Percentiles rank a stretch among this genome's conserved stretches.
phyloP scores from a whole-genome alignment of 2,888 invertebrate genomes.

The Ceramica pisi region DNA sequence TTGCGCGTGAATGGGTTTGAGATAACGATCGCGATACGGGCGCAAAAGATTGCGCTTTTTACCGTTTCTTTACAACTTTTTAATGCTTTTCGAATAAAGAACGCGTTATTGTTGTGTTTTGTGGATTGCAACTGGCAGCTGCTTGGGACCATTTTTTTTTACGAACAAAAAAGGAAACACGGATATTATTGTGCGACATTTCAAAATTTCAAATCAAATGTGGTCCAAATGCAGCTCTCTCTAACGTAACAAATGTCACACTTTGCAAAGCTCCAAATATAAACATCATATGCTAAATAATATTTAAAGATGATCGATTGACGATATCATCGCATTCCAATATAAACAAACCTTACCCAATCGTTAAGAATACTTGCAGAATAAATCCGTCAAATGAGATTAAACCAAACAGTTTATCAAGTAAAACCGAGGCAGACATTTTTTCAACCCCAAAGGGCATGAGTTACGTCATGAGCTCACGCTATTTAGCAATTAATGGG shows the following conservation, averaged over 20 bases:
- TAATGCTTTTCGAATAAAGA: constrained; percentile 14
- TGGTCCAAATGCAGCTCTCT: not conserved
- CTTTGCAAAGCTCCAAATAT: not conserved
- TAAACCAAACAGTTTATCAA: constrained; percentile 44
- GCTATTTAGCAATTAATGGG: constrained; percentile 65
- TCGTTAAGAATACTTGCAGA: constrained; percentile 43
- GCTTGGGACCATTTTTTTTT: constrained; percentile 9
- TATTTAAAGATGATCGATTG: constrained; percentile 16
- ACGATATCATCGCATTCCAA: constrained; percentile 32
- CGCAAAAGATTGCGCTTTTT: constrained; percentile 41
- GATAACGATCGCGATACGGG: constrained; percentile 37
- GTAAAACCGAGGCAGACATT: constrained; percentile 45
- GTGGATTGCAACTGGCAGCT: constrained; percentile 37
- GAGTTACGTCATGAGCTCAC: constrained; percentile 65
- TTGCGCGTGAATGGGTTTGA: constrained; percentile 34
- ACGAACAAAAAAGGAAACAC: not conserved
- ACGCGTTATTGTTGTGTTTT: constrained; percentile 38
- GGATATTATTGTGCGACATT: not conserved
- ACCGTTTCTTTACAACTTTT: constrained; percentile 29
- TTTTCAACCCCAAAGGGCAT: constrained; percentile 56
- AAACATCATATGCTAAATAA: not conserved
- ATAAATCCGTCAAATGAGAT: constrained; percentile 55
- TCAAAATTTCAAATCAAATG: not conserved
- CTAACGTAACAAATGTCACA: not conserved
- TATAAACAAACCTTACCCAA: constrained; percentile 38